Conservation (phyloP, 2,797 vertebrate genomes). For the Xenentodon cancila region DNA sequence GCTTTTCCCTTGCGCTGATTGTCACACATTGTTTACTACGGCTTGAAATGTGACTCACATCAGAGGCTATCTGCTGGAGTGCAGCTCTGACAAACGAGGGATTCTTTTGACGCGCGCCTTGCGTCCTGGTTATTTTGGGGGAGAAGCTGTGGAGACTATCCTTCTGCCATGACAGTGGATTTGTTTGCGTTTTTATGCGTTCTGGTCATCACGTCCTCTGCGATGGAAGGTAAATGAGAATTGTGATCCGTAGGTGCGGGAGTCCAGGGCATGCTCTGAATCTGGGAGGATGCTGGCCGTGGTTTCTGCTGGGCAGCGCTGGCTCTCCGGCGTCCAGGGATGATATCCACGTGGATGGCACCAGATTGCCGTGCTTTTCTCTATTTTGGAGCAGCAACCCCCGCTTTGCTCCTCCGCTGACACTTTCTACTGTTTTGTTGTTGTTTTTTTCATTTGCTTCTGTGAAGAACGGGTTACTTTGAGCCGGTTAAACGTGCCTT, state of each 20-base stretch:
- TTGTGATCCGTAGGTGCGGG: conserved; percentile 31
- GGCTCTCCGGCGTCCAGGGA: conserved; percentile 38
- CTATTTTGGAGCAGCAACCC: conserved; percentile 2
- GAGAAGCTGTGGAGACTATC: conserved; percentile 73
- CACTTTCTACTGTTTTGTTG: no score
- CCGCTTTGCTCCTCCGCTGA: conserved; percentile 10
- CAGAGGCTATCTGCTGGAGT: conserved; percentile 77
- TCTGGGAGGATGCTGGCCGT: conserved; percentile 23
- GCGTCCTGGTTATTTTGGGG: conserved; percentile 72
- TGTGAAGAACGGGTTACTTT: not conserved
- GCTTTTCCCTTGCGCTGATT: conserved; percentile 62
- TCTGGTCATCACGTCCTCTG: conserved; percentile 78
- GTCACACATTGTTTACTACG: conserved; percentile 84
- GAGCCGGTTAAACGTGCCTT: not conserved
- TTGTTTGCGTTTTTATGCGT: conserved; percentile 80
- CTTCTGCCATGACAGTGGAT: conserved; percentile 82
- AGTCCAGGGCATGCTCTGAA: not conserved
- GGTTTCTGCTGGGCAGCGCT: conserved; percentile 17
- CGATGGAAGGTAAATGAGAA: conserved; percentile 84
- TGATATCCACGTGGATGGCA: conserved; percentile 68
- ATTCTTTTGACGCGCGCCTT: conserved; percentile 71
- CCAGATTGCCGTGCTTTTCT: conserved; percentile 21
- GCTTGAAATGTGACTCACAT: conserved; percentile 84
- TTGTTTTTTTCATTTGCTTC: not conserved
- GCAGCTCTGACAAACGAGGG: conserved; percentile 76